These are phyloP conservation scores for Axis porcinus DNA, from an alignment of 2,113 vertebrate genomes.

Conservation along the genomic window DNA sequence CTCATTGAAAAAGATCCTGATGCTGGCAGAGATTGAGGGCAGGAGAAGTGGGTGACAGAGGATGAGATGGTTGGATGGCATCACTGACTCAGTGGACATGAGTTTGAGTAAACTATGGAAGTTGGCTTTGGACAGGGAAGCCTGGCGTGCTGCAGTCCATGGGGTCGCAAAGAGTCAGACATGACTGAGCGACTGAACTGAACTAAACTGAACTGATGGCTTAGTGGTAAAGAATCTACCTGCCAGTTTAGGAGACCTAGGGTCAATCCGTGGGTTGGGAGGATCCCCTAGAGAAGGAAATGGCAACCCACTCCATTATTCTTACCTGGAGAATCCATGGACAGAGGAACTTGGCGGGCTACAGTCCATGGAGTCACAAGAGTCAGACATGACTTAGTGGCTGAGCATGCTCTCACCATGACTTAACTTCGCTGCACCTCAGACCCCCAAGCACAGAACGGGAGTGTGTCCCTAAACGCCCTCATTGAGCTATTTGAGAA, in stretches of 20 bases:
- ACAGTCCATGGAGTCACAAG: neutral
- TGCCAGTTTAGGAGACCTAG: neutral
- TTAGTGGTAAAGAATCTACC: neutral
- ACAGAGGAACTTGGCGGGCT: neutral
- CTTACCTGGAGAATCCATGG: neutral
- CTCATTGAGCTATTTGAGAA: fast-evolving
- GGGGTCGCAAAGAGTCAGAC: neutral
- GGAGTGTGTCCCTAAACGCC: fast-evolving
- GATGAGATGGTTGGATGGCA: neutral
- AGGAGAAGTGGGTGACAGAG: neutral
- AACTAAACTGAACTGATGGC: neutral
- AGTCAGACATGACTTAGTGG: neutral
- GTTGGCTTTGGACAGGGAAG: neutral
- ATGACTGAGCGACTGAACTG: fast-evolving
- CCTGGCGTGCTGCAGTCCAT: neutral
- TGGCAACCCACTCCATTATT: neutral
- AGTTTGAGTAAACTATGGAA: neutral
- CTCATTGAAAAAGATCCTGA: neutral
- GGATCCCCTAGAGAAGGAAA: neutral
- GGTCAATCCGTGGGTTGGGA: neutral
- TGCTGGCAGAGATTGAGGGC: neutral
- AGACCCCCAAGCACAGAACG: no score
- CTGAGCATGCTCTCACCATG: neutral
- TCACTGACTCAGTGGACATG: neutral
- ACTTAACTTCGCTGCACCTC: neutral